A percentile compares a stretch with the other conserved stretches of the same genome.
Evolutionary conservation across 2,113 vertebrate genomes (phyloP).

Genomic region (Atrichornis clamosus): DNA sequence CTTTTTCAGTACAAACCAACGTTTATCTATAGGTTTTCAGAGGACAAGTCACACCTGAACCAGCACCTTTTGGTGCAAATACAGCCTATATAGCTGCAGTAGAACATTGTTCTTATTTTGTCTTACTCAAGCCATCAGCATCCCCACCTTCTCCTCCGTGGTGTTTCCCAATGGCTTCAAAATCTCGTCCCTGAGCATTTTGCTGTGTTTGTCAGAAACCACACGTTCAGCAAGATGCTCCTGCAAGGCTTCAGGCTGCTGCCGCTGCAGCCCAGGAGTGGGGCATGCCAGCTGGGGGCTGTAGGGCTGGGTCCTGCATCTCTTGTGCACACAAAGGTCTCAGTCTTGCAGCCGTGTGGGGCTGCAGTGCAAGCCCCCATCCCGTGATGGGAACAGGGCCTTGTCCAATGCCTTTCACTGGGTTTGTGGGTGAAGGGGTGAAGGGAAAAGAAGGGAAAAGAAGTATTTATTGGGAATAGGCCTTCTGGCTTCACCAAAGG

Average conservation of each 20-base stretch:
- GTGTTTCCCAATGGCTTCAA: neutral
- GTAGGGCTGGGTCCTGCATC: neutral
- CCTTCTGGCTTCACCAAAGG: neutral
- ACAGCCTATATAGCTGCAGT: neutral
- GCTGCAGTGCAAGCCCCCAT: neutral
- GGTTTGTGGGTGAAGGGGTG: neutral
- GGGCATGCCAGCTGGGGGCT: neutral
- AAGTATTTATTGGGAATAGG: neutral
- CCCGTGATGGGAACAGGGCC: neutral
- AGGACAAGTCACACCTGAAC: neutral
- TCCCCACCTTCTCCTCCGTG: neutral
- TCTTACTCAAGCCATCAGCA: neutral
- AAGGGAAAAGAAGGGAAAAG: neutral
- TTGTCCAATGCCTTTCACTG: neutral
- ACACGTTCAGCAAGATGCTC: rapidly evolving
- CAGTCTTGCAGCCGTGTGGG: neutral
- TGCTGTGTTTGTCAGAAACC: neutral
- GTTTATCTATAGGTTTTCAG: neutral
- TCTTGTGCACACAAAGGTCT: neutral
- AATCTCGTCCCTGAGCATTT: neutral
- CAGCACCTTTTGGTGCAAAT: neutral
- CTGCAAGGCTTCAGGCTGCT: neutral
- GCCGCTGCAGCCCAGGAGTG: neutral
- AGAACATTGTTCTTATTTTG: neutral
- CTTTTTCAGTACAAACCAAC: neutral